Evolutionary conservation across 2,797 vertebrate genomes (phyloP), one percentile per base, ranked within the genome.

Genomic region (Tolypeutes matacus): DNA sequence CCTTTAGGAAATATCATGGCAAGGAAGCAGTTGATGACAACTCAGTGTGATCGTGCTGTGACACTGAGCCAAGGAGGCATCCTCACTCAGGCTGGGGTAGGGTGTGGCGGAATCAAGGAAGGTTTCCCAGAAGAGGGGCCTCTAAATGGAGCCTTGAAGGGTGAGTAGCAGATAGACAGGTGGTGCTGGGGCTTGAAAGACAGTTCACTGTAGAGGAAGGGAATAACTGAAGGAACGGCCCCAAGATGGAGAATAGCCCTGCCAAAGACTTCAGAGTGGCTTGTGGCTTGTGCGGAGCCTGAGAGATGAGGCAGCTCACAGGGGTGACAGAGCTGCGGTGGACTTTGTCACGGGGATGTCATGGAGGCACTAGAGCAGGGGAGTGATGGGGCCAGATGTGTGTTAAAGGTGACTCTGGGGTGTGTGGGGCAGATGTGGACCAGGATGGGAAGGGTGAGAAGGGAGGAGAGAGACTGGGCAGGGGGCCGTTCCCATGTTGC

Each of bases 281-380:
- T 29, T 13, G 9, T 13, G 5, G 51, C 5, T 70, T 1, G 1
- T 3, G 25, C 23, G 58, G 23, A 58, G 60, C 2, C 0, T 23
- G 62, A 60, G 51, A 60, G 15, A 6, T 0, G 1, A 60, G 29
- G 15, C 1, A 0, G 42, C n/a, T 76, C 56, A 5, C 53, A 21
- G 56, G 56, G 7, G 12, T 76, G 8, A 1, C 3, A 7, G 80
- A 86, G 42, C 36, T 13, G 9, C 58, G 25, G 64, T 6, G 18
- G 42, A 29, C 60, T 58, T 69, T 17, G 25, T 20, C 10, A n/a
- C 4, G 2, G 46, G 20, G 73, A 9, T 9, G 11, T 3, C 25
- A 75, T 62, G 70, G 39, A 0, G 0, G 2, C 1, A 2, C 64
- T 2, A 29, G 18, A 65, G 7, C 62, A 15, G n/a, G 39, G 25